phyloP scores from a whole-genome alignment of 2,888 invertebrate genomes.

The Pammene aurita region DNA sequence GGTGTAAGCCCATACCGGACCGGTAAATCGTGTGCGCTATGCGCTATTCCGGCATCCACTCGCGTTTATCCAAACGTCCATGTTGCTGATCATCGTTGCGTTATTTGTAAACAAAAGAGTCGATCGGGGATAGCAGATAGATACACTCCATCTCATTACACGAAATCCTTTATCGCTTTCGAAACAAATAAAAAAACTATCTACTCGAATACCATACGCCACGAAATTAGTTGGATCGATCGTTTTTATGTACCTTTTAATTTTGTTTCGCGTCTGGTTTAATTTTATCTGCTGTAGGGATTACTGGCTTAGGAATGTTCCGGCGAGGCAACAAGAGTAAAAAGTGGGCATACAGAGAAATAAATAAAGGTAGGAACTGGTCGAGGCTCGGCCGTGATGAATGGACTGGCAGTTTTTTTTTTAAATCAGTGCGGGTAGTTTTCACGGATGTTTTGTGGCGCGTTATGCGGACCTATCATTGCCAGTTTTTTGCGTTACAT shows the following conservation, averaged over 20 bases:
- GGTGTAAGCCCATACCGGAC: constrained; percentile 64
- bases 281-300: constrained; percentile 82
- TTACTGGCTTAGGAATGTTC: constrained; percentile 83
- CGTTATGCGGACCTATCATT: constrained; percentile 44
- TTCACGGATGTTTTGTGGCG: constrained; percentile 59
- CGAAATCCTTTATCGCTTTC: constrained; percentile 53
- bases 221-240: constrained; percentile 80
- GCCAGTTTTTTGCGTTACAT: constrained; percentile 35
- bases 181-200: constrained; percentile 58
- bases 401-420: constrained; percentile 67
- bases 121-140: constrained; percentile 52
- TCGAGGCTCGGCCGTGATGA: constrained; percentile 73
- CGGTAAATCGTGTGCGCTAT: constrained; percentile 64
- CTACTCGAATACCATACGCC: constrained; percentile 71
- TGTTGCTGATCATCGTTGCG: constrained; percentile 42
- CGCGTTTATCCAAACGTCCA: constrained; percentile 45
- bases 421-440: constrained; percentile 62
- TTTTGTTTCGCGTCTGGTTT: constrained; percentile 83
- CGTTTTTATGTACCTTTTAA: constrained; percentile 80
- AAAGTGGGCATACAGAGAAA: constrained; percentile 76
- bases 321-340: constrained; percentile 75
- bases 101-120: constrained; percentile 52
- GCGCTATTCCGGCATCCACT: constrained; percentile 57
- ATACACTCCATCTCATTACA: constrained; percentile 54
- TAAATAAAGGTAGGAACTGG: constrained; percentile 80